Evolutionary conservation across 1,140 invertebrate genomes (phyloP).

Genomic region (Macrobrachium rosenbergii): DNA sequence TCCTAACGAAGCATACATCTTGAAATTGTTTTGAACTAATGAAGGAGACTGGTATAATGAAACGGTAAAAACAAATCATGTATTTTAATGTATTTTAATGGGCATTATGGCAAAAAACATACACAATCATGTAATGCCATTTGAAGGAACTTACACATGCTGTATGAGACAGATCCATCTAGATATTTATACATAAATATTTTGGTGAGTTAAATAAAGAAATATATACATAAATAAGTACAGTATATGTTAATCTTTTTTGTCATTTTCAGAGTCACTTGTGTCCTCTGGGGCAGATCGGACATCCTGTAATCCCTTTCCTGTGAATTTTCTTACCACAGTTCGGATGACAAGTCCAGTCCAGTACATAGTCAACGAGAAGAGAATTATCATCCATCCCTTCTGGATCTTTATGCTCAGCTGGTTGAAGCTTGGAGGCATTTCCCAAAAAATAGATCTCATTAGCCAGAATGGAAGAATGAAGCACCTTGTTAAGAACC

Average conservation of each 20-base stretch:
- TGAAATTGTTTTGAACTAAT: too few species aligned
- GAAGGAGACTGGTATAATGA: too few species aligned
- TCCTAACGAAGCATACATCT: too few species aligned
- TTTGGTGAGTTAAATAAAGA: neutral
- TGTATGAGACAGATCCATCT: too few species aligned
- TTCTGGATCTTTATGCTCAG: neutral
- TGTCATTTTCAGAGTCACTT: neutral
- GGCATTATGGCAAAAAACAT: too few species aligned
- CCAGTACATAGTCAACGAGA: neutral
- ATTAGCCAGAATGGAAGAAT: slow-evolving; percentile 90
- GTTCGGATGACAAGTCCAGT: neutral
- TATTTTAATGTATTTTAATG: too few species aligned
- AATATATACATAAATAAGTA: neutral
- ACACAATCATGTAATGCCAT: too few species aligned
- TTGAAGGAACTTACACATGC: too few species aligned
- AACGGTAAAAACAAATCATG: too few species aligned
- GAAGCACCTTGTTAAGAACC: slow-evolving; percentile 87
- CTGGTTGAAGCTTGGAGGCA: slow-evolving; percentile 72
- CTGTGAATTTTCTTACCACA: neutral
- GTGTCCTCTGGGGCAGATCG: slow-evolving; percentile 4
- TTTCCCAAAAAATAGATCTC: slow-evolving; percentile 85
- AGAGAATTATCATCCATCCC: neutral
- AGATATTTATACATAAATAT: too few species aligned
- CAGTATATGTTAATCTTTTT: neutral
- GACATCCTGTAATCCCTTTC: neutral